These are phyloP conservation scores for Osmerus eperlanus DNA, from an alignment of 2,113 vertebrate genomes.

Conservation along the genomic window DNA sequence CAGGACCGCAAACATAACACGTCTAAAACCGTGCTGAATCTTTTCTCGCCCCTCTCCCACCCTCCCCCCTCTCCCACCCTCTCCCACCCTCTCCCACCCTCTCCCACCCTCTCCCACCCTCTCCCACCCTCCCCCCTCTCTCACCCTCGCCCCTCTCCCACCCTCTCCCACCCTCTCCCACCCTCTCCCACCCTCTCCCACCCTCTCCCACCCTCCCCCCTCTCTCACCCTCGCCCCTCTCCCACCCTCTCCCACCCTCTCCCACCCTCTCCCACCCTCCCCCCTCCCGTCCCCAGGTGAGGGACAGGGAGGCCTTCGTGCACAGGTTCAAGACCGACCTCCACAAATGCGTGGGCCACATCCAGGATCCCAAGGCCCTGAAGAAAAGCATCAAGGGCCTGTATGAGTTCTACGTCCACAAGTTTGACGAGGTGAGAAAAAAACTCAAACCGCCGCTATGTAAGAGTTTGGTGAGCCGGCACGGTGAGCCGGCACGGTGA, in stretches of 20 bases:
- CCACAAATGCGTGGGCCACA: slow-evolving; percentile 71
- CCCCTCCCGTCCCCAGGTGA: slow-evolving; percentile 57
- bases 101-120: not conserved
- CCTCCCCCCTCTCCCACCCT: slow-evolving; percentile 1
- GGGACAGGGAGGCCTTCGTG: slow-evolving; percentile 67
- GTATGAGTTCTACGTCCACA: slow-evolving; percentile 72
- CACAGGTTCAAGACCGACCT: slow-evolving; percentile 78
- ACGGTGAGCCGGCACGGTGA: no score
- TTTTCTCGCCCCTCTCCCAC: slow-evolving; percentile 21
- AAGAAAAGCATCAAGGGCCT: slow-evolving; percentile 67
- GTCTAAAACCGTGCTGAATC: not conserved
- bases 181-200: no score
- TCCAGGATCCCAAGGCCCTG: slow-evolving; percentile 72
- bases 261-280: slow-evolving; percentile 17
- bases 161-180: not conserved
- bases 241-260: slow-evolving; percentile 23
- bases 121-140: slow-evolving; percentile 38
- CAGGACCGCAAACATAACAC: not conserved
- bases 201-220: not conserved
- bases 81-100: no score
- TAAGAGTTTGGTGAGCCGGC: not conserved
- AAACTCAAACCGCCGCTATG: not conserved
- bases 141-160: slow-evolving; percentile 29
- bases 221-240: not conserved
- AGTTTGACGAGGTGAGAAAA: slow-evolving; percentile 70